Percentiles rank a stretch among this genome's conserved stretches.
Conservation (phyloP, 2,888 invertebrate species). For the Pasiphila rectangulata region DNA sequence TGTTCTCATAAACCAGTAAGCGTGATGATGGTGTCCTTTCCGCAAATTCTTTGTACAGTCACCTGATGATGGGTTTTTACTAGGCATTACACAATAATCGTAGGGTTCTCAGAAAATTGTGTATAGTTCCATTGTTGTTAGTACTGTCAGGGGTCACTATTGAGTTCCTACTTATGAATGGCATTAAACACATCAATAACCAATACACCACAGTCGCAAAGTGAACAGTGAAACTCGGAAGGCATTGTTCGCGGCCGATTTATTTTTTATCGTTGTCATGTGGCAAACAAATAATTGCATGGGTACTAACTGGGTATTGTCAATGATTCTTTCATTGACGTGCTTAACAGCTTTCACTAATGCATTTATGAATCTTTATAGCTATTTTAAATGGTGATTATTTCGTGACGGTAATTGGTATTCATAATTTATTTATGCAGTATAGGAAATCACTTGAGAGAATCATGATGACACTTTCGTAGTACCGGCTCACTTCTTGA, state of each 20-base stretch:
- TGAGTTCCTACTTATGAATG: background rate
- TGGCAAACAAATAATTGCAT: constrained; percentile 25
- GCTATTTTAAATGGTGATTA: constrained; percentile 27
- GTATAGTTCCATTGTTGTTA: no score
- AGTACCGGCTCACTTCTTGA: no score
- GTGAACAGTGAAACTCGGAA: constrained; percentile 53
- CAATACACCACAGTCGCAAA: constrained; percentile 22
- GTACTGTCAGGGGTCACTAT: no score
- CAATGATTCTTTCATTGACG: constrained; percentile 53
- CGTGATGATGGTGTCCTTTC: no score
- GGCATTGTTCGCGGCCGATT: constrained; percentile 51
- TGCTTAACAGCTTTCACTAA: constrained; percentile 61
- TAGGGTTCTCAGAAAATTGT: no score
- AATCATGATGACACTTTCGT: no score
- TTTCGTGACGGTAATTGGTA: constrained; percentile 30
- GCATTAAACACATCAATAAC: constrained; percentile 1
- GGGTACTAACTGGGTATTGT: constrained; percentile 31
- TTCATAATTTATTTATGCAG: constrained; percentile 25
- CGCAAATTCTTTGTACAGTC: no score
- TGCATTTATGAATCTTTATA: constrained; percentile 37
- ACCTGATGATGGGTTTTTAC: no score
- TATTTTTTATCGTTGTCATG: constrained; percentile 51
- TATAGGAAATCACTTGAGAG: constrained; percentile 17
- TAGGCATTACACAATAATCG: no score
- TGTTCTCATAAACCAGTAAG: no score